Conservation (phyloP, 92 coral and sea anemone species). For the Epizoanthus scotinus region DNA sequence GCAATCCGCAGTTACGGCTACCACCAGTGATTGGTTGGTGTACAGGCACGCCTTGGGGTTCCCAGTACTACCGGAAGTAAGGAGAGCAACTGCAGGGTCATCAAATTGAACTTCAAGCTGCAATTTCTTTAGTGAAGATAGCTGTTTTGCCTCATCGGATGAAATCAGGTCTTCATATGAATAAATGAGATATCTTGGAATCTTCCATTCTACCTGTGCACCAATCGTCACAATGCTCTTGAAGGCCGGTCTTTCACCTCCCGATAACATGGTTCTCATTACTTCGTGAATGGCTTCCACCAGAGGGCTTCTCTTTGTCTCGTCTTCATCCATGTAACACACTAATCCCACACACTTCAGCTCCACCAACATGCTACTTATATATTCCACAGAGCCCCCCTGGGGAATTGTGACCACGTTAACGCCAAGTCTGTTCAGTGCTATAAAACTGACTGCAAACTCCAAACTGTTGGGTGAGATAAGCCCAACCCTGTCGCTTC, state of each 20-base stretch:
- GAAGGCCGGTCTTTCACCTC: not conserved
- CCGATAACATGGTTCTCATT: not conserved
- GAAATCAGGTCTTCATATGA: not conserved
- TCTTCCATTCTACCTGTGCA: not conserved
- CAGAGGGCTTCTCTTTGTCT: not conserved
- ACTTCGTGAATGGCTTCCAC: not conserved
- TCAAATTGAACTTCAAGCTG: conserved; percentile 20
- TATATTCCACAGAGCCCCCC: not conserved
- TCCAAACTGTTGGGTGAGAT: conserved; percentile 11
- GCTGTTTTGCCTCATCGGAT: not conserved
- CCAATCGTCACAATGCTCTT: not conserved
- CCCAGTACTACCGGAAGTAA: conserved; percentile 8
- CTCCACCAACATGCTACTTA: not conserved
- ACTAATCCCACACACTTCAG: conserved; percentile 1
- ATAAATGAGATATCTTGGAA: not conserved
- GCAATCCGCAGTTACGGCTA: too few species aligned
- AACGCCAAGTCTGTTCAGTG: not conserved
- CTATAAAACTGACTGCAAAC: not conserved
- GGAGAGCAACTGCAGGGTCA: conserved; percentile 16
- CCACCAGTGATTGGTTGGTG: conserved; percentile 4
- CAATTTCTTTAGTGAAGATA: not conserved
- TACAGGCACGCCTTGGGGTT: not conserved
- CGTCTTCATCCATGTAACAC: not conserved
- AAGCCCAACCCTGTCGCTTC: conserved; percentile 1
- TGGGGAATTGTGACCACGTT: conserved; percentile 1